Evolutionary conservation across 1,140 invertebrate genomes (phyloP).

Genomic region (Aleiodes sp.): DNA sequence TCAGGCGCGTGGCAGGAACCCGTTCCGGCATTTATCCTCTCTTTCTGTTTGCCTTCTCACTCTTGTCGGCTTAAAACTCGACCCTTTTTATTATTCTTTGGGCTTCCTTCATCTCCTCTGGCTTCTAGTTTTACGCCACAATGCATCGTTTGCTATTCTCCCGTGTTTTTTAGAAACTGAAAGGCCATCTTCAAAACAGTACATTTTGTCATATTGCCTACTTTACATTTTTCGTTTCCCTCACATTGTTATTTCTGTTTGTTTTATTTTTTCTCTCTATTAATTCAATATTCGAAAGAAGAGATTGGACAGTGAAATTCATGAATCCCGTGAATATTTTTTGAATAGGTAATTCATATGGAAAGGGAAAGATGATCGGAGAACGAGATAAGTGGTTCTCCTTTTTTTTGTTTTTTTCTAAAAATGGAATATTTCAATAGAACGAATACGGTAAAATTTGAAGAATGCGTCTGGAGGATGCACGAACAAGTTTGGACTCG

Average conservation of each 20-base stretch:
- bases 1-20: conserved; percentile 57
- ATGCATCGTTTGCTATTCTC: conserved; percentile 12
- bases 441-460: background rate
- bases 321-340: no score
- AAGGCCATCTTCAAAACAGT: background rate
- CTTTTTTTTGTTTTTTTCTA: conserved; percentile 6
- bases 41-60: conserved; percentile 38
- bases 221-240: background rate
- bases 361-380: no score
- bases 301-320: no score
- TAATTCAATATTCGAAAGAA: no score
- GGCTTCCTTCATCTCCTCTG: conserved; percentile 12
- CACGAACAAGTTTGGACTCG: conserved; percentile 21
- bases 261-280: no score
- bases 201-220: background rate
- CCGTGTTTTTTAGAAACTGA: no score
- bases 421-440: background rate
- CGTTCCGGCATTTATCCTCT: conserved; percentile 44
- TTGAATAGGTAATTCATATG: no score
- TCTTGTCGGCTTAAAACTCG: background rate
- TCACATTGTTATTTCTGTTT: background rate
- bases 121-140: conserved; percentile 58
- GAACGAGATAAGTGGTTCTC: background rate
- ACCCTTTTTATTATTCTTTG: conserved; percentile 33
- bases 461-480: background rate